Evolutionary conservation across 2,888 invertebrate genomes (phyloP).

Genomic region (Mythimna impura): DNA sequence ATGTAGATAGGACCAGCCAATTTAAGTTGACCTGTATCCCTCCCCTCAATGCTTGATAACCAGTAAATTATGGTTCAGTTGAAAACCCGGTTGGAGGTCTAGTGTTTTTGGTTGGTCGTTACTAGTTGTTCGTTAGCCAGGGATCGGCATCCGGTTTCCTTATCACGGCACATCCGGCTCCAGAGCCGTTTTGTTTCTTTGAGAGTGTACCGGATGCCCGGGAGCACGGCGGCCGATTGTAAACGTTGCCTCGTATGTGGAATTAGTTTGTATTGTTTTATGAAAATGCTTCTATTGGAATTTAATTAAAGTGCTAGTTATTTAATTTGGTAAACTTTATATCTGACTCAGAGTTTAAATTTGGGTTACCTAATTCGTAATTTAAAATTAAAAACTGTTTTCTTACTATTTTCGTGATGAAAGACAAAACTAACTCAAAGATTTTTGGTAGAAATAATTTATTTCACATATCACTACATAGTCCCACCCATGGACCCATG

Average conservation of each 20-base stretch:
- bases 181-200: slow-evolving; percentile 82
- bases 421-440: no score
- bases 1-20: slow-evolving; percentile 70
- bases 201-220: slow-evolving; percentile 77
- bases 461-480: no score
- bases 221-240: slow-evolving; percentile 54
- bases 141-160: slow-evolving; percentile 84
- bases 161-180: slow-evolving; percentile 82
- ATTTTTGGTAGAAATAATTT: no score
- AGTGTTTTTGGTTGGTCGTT: slow-evolving; percentile 69
- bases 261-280: slow-evolving; percentile 32
- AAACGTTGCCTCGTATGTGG: slow-evolving; percentile 42
- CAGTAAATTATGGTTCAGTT: slow-evolving; percentile 43
- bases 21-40: slow-evolving; percentile 61
- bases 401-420: no score
- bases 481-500: no score
- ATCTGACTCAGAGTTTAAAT: no score
- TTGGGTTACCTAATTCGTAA: no score
- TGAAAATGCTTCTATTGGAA: slow-evolving; percentile 1
- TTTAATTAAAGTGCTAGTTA: background rate
- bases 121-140: slow-evolving; percentile 84
- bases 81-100: slow-evolving; percentile 65
- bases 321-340: background rate
- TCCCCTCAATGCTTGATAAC: slow-evolving; percentile 43
- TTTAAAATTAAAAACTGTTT: no score